Percentiles rank a stretch among this genome's conserved stretches.
Conservation (phyloP, 2,113 vertebrate species). For the Etheostoma cragini region DNA sequence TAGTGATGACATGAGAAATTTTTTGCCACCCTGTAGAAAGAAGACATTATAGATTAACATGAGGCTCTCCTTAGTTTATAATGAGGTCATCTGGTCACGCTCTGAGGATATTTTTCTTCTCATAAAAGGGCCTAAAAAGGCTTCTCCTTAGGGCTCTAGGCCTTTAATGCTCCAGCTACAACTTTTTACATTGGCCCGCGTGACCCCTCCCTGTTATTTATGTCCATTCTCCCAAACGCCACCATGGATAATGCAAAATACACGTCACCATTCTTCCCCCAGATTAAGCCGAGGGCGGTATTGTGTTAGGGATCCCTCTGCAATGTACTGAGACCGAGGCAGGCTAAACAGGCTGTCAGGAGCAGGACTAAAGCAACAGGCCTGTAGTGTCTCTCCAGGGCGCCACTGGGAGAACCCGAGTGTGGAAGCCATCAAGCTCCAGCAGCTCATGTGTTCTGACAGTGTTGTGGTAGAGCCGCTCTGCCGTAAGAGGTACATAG, state of each 20-base stretch:
- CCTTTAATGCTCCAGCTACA: constrained; percentile 54
- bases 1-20: constrained; percentile 51
- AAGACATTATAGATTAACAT: constrained; percentile 30
- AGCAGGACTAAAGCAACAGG: constrained; percentile 77
- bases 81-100: constrained; percentile 52
- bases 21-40: constrained; percentile 34
- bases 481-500: constrained; percentile 73
- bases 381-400: constrained; percentile 58
- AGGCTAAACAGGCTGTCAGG: constrained; percentile 45
- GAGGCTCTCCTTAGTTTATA: constrained; percentile 19
- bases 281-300: constrained; percentile 61
- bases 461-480: constrained; percentile 79
- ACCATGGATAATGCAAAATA: constrained; percentile 57
- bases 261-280: constrained; percentile 59
- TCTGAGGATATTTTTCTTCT: constrained; percentile 42
- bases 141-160: constrained; percentile 40
- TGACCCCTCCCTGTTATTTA: constrained; percentile 66
- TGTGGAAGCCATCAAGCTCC: constrained; percentile 67
- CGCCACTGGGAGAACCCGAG: constrained; percentile 49
- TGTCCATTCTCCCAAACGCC: constrained; percentile 61
- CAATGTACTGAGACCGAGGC: constrained; percentile 27
- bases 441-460: constrained; percentile 76
- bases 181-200: constrained; percentile 52
- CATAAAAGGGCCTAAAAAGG: too few relatives aligned
- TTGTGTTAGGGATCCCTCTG: constrained; percentile 58